Evolutionary conservation across 2,888 invertebrate species (phyloP).

Genomic region (Drosophila mercatorum): DNA sequence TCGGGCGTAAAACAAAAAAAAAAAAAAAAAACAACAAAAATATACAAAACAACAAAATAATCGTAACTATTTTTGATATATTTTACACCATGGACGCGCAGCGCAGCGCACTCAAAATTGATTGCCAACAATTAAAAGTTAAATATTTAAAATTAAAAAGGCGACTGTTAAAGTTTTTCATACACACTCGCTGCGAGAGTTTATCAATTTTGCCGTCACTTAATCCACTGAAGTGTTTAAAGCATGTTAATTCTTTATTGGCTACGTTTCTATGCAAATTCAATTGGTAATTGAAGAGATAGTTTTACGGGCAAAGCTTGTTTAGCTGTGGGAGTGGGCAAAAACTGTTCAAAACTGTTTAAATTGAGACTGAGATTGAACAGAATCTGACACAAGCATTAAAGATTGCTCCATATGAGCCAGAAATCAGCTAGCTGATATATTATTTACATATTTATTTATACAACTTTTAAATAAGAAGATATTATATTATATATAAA

Average conservation of each 20-base stretch:
- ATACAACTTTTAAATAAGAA: too few relatives aligned
- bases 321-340: too few relatives aligned
- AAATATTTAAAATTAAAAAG: conserved; percentile 76
- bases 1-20: conserved; percentile 13
- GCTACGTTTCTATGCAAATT: background rate
- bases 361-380: too few relatives aligned
- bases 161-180: conserved; percentile 39
- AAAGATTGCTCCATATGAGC: too few relatives aligned
- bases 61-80: conserved; percentile 57
- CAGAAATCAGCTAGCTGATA: too few relatives aligned
- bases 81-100: conserved; percentile 51
- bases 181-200: conserved; percentile 11
- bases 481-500: too few relatives aligned
- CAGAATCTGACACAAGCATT: too few relatives aligned
- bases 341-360: too few relatives aligned
- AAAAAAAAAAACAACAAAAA: conserved; percentile 4
- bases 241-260: background rate
- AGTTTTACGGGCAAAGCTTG: too few relatives aligned
- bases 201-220: background rate
- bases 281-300: background rate
- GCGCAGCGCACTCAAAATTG: conserved; percentile 62
- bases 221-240: background rate
- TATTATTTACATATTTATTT: too few relatives aligned
- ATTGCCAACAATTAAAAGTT: conserved; percentile 78
- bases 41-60: conserved; percentile 8